Evolutionary conservation across 2,888 invertebrate genomes (phyloP), one percentile per base, ranked within the genome.

Genomic region (Scaptomyza polygonia): DNA sequence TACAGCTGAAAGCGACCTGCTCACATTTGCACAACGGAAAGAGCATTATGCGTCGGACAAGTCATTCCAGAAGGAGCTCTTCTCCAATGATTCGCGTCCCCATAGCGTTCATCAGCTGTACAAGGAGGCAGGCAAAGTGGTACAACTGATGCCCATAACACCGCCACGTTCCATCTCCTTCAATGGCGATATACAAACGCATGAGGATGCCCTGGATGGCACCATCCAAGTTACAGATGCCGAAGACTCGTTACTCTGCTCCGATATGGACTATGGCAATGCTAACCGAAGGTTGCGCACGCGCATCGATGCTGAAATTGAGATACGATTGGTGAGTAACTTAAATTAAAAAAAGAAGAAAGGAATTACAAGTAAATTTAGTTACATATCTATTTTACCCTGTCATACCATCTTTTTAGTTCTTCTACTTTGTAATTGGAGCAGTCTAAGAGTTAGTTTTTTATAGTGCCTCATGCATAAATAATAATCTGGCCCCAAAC

Each of bases 1-100:
- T 7, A 53, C 94, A 97, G 97, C 97, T 92, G 97, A 97, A 93
- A 96, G 97, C 90, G 97, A 97, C 93, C 95, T 98, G 92, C 95
- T 95, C 89, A 94, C 95, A 91, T 97, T 97, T 93, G 96, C 96
- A 81, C 91, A 94, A 86, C 94, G 95, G 91, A 96, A 95, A 92
- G 93, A 94, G 83, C 96, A 97, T 93, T 97, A 95, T 93, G 94
- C 93, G 90, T 93, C 95, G 83, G 93, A 93, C 89, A 94, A 95
- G 90, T 93, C 94, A 85, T 93, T 95, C 90, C 93, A 94, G 89
- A 94, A 95, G 86, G 94, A 94, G 86, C 93, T 97, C 81, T 97
- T 98, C 92, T 95, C 94, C 72, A 93, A 94, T 70, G 94, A 94
- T 77, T 94, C 95, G 51, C 95, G 95, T 77, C 96, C 97, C 43